Evolutionary conservation across 2,113 vertebrate genomes (phyloP), one percentile per base, ranked within the genome.

Genomic region (Gallinago jamesoni): DNA sequence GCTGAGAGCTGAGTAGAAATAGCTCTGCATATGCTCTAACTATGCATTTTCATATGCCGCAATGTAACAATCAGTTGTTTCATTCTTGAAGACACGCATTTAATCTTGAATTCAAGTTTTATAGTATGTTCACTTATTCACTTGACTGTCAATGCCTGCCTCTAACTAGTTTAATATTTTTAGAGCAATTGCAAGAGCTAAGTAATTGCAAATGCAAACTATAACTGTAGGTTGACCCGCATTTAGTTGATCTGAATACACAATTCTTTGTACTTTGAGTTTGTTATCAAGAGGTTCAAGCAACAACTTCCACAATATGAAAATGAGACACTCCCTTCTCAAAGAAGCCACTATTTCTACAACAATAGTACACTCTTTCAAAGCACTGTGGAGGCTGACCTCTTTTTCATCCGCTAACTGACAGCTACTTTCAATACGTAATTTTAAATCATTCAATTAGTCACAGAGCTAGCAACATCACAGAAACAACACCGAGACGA

Each of bases 271-370:
- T 24, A 63, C 48, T 81, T 74, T 55, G 52, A 87, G 48, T 69
- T 80, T 70, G 21, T 70, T 87, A 90, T 82, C 80, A 68, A 33
- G 30, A 56, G 22, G 35, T 91, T 87, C 66, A 75, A 87, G 48
- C 35, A 94, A 56, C 33, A 81, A 56, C 37, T 90, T 74, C 39
- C 53, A 85, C 37, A 43, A 62, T 10, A 83, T 8, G 43, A 94
- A 96, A 95, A 81, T 67, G 56, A 74, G 60, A 93, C 60, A 81
- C 45, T 57, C 62, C 48, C 76, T 92, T 82, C 52, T 84, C 73
- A 93, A 75, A 93, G 90, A 63, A 92, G 39, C 25, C 80, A 77
- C 73, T 93, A 84, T 69, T 96, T 87, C 76, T 93, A 81, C 35
- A 35, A 90, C 69, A 90, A 79, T 39, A 95, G 41, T 22, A 62